phyloP scores from a whole-genome alignment of 2,113 vertebrate species.

The Puntigrus tetrazona region DNA sequence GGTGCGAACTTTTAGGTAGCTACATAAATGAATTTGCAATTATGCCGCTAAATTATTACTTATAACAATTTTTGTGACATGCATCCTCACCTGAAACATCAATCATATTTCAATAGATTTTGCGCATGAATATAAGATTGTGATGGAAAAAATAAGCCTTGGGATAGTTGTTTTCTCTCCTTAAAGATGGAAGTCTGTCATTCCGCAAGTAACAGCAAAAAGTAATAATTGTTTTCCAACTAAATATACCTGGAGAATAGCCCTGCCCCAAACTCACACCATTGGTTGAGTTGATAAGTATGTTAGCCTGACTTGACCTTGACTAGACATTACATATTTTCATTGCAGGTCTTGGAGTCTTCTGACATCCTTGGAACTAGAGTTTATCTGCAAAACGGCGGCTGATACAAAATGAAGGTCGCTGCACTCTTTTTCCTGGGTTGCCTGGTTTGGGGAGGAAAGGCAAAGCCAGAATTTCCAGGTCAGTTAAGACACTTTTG shows the following conservation, averaged over 20 bases:
- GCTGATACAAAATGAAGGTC: slow-evolving; percentile 64
- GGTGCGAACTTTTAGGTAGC: background rate
- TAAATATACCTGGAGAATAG: background rate
- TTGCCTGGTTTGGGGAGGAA: slow-evolving; percentile 52
- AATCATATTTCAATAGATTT: background rate
- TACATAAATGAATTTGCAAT: background rate
- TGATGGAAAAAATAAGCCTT: background rate
- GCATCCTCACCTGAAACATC: background rate
- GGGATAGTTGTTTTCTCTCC: background rate
- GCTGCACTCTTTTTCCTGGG: slow-evolving; percentile 61
- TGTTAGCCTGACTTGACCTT: background rate
- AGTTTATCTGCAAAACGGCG: slow-evolving; percentile 22
- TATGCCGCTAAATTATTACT: background rate
- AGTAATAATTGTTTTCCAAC: slow-evolving; percentile 28
- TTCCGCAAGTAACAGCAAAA: background rate
- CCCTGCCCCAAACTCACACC: background rate
- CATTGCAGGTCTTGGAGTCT: background rate
- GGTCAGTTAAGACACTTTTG: slow-evolving; percentile 61
- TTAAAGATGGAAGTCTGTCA: slow-evolving; percentile 2
- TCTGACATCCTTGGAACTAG: background rate
- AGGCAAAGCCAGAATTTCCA: slow-evolving; percentile 66
- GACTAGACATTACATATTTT: background rate
- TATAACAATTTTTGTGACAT: background rate
- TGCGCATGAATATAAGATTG: background rate
- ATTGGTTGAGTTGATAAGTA: background rate